Percentiles rank a stretch among this genome's conserved stretches.
Conservation (phyloP, 2,113 vertebrate species). For the Hippocampus abdominalis region DNA sequence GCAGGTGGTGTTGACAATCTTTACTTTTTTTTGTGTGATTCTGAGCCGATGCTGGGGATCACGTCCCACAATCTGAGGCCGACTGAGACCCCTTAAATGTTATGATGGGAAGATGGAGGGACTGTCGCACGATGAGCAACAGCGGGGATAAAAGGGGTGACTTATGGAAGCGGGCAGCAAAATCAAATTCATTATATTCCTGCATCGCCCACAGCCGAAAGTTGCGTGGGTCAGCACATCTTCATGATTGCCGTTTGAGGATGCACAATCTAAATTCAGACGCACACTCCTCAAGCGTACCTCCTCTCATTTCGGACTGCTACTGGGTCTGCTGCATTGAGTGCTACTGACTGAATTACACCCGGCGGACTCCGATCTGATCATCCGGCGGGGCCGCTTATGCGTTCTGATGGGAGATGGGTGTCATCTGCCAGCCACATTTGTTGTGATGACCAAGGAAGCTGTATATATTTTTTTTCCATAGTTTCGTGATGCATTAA, state of each 20-base stretch:
- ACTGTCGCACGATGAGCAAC: not conserved
- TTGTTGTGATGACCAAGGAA: constrained; percentile 35
- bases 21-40: constrained; percentile 2
- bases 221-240: constrained; percentile 32
- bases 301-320: constrained; percentile 18
- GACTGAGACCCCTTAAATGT: constrained; percentile 21
- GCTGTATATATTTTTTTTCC: constrained; percentile 43
- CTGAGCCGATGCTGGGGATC: constrained; percentile 18
- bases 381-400: constrained; percentile 32
- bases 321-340: constrained; percentile 51
- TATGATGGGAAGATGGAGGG: too few species aligned
- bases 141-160: too few species aligned
- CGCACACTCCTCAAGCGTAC: constrained; percentile 7
- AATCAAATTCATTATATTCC: constrained; percentile 6
- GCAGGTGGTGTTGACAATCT: not conserved
- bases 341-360: constrained; percentile 56
- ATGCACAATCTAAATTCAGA: constrained; percentile 3
- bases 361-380: constrained; percentile 29
- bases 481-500: constrained; percentile 48
- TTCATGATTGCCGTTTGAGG: constrained; percentile 14
- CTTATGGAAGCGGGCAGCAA: not conserved
- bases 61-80: constrained; percentile 9
- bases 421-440: constrained; percentile 44
- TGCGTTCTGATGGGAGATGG: constrained; percentile 35
- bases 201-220: constrained; percentile 9